A percentile compares a stretch with the other conserved stretches of the same genome.
These are phyloP conservation scores for Austrofundulus limnaeus DNA, from an alignment of 2,113 vertebrate species.

Conservation along the genomic window DNA sequence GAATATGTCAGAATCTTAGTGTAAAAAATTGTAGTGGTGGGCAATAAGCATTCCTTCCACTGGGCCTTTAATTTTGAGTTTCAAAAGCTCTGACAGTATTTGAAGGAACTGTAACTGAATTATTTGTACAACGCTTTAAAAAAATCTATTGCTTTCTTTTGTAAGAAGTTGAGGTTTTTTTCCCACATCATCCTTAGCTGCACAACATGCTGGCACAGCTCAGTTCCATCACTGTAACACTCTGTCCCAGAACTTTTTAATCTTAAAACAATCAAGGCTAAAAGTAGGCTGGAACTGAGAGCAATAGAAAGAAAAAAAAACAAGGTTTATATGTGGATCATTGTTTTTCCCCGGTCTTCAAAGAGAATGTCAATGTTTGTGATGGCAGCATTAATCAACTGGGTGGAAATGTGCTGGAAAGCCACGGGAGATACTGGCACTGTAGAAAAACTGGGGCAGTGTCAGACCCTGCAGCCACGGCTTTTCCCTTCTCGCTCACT, in stretches of 20 bases:
- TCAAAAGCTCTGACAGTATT: too few species aligned
- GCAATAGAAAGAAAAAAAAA: conserved; percentile 18
- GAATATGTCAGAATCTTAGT: too few species aligned
- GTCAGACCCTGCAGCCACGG: conserved; percentile 68
- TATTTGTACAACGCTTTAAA: too few species aligned
- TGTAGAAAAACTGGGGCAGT: conserved; percentile 71
- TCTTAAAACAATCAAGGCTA: conserved; percentile 33
- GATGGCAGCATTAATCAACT: conserved; percentile 73
- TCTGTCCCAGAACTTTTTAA: conserved; percentile 50
- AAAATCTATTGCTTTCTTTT: too few species aligned
- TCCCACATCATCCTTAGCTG: conserved; percentile 18
- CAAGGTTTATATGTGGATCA: conserved; percentile 54
- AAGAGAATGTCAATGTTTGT: conserved; percentile 55
- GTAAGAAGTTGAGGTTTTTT: too few species aligned
- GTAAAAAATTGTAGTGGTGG: too few species aligned
- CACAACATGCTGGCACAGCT: conserved; percentile 27
- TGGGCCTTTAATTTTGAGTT: too few species aligned
- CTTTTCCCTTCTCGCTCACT: conserved; percentile 52
- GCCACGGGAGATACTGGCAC: conserved; percentile 70
- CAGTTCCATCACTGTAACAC: conserved; percentile 27
- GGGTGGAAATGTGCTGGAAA: conserved; percentile 63
- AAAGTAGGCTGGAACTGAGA: conserved; percentile 52
- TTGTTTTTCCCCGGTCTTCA: conserved; percentile 49
- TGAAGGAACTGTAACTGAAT: neutral
- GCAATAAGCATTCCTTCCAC: too few species aligned